Evolutionary conservation across 2,113 vertebrate genomes (phyloP), one percentile per base, ranked within the genome.

Genomic region (Arenaria interpres): DNA sequence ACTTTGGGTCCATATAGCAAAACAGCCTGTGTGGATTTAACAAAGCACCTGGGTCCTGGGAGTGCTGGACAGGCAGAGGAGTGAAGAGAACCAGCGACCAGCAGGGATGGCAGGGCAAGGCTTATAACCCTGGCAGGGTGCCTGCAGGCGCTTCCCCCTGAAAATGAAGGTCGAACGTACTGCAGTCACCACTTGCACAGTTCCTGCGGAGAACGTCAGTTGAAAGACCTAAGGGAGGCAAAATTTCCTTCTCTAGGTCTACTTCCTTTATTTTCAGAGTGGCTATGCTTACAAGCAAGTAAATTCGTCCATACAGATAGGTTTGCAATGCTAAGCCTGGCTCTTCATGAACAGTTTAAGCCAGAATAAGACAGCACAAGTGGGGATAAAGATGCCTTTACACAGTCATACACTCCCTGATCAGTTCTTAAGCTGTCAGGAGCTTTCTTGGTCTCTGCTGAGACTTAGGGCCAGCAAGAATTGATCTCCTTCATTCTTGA

Each of bases 171-270:
- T 25, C 3, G 1, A 63, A 28, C 0, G 0, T 41, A 73, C 35
- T 0, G 1, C 5, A 4, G 37, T 54, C 22, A 4, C n/a, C 0
- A 2, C 53, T 63, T 80, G n/a, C 43, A 35, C 0, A 1, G 62
- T 28, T 88, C 20, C 59, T 45, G n/a, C 43, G 63, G 51, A 72
- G 19, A 72, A 35, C 8, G 22, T 88, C 75, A 72, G 8, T 22
- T 72, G 35, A 41, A 74, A 85, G 25, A 79, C 60, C 22, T 54
- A 53, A 77, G 7, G 15, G 14, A 76, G 25, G 46, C 22, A 90
- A 68, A 83, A 80, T 51, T 46, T 69, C 39, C 74, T 80, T 73
- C 53, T 73, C 35, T 21, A 51, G 15, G 14, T 74, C 45, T 69
- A 27, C 14, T 73, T 25, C 37, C 90, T 16, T 5, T 66, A 39